Percentiles rank a stretch among this genome's conserved stretches.
These are phyloP conservation scores for Bombylius discolor DNA, from an alignment of 2,888 invertebrate species.

Conservation along the genomic window DNA sequence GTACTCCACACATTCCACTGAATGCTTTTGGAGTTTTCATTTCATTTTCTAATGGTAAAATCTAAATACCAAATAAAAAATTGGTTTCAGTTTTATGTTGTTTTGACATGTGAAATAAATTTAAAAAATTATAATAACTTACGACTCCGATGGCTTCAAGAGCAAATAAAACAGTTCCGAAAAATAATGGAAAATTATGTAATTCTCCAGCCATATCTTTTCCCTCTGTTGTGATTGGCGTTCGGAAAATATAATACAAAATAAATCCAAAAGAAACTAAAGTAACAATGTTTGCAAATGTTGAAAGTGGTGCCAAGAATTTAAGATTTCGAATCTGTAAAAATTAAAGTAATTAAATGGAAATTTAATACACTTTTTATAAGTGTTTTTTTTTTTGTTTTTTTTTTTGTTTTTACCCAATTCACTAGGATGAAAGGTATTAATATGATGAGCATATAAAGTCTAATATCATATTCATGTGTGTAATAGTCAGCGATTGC, in stretches of 20 bases:
- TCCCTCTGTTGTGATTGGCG: conserved; percentile 50
- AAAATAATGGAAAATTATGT: conserved; percentile 73
- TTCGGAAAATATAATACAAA: conserved; percentile 69
- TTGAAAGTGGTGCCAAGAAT: conserved; percentile 78
- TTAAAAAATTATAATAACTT: conserved; percentile 31
- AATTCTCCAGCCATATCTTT: conserved; percentile 51
- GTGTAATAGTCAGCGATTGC: conserved; percentile 46
- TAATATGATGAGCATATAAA: conserved; percentile 60
- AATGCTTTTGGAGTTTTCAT: conserved; percentile 81
- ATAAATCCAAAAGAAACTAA: conserved; percentile 73
- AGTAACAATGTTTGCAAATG: conserved; percentile 75
- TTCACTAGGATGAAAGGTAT: conserved; percentile 66
- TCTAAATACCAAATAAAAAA: conserved; percentile 39
- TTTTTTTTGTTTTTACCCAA: conserved; percentile 45
- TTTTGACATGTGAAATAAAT: neutral
- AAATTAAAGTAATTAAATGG: neutral
- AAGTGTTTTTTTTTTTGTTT: no score
- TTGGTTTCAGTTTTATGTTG: no score
- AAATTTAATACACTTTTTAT: neutral
- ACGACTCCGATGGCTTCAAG: conserved; percentile 90
- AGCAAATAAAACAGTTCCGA: conserved; percentile 91
- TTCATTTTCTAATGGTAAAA: conserved; percentile 85
- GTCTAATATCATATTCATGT: conserved; percentile 40
- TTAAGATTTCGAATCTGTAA: conserved; percentile 54
- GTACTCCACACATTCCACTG: conserved; percentile 65